phyloP scores from a whole-genome alignment of 2,888 invertebrate species.

The Apodemia mormo region DNA sequence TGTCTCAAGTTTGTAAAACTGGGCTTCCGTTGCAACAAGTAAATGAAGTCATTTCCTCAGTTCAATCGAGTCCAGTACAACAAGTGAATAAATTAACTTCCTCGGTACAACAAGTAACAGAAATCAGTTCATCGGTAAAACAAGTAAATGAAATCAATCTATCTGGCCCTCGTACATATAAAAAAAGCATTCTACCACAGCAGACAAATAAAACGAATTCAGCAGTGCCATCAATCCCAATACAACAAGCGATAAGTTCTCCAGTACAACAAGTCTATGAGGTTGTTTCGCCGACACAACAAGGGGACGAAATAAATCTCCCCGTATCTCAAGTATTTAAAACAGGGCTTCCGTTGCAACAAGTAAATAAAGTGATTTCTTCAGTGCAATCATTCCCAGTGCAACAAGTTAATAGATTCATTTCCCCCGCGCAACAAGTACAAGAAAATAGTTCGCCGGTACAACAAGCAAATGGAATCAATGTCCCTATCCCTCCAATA shows the following conservation, averaged over 20 bases:
- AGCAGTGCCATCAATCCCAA: no score
- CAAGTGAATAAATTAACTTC: no score
- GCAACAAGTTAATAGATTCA: no score
- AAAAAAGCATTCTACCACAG: not conserved
- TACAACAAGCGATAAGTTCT: not conserved
- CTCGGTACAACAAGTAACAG: no score
- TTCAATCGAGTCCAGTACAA: no score
- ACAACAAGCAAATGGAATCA: not conserved
- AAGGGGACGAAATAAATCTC: not conserved
- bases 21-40: no score
- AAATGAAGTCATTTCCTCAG: no score
- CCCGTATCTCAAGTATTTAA: not conserved
- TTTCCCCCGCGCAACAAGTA: no score
- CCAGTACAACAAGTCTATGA: not conserved
- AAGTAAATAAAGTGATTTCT: not conserved
- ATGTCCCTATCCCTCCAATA: not conserved
- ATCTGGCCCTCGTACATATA: not conserved
- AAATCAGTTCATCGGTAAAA: not conserved
- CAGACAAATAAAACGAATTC: not conserved
- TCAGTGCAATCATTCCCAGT: not conserved
- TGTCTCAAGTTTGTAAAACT: not conserved
- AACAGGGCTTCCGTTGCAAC: not conserved
- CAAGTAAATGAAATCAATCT: not conserved
- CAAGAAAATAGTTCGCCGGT: not conserved
- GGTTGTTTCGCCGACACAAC: no score